Conservation (phyloP, 2,797 vertebrate genomes). For the Lates japonicus region DNA sequence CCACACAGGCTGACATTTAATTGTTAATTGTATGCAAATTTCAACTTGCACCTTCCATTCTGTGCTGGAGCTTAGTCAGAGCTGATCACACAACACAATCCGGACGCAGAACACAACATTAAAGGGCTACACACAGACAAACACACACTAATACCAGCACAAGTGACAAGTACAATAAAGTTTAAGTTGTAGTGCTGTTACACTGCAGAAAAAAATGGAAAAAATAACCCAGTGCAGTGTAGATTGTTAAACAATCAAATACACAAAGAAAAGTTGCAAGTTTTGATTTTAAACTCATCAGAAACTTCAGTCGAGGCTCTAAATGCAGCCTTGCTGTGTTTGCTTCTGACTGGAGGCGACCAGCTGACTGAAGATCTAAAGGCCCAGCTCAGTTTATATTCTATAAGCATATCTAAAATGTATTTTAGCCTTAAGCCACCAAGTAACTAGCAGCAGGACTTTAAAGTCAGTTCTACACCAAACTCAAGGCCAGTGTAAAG, state of each 20-base stretch:
- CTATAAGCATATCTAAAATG: slow-evolving; percentile 23
- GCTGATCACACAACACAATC: not conserved
- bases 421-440: slow-evolving; percentile 2
- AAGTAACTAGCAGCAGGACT: slow-evolving; percentile 1
- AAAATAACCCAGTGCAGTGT: not conserved
- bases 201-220: not conserved
- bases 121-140: not conserved
- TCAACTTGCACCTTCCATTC: not conserved
- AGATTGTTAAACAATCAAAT: not conserved
- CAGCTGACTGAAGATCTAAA: not conserved
- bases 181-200: not conserved
- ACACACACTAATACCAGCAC: too few relatives aligned
- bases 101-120: not conserved
- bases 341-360: slow-evolving; percentile 5
- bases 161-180: not conserved
- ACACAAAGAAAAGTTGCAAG: not conserved
- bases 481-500: not conserved
- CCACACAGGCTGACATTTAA: slow-evolving; percentile 31
- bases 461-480: not conserved
- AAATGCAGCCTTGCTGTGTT: not conserved
- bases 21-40: slow-evolving; percentile 56
- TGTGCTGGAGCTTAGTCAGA: slow-evolving; percentile 1
- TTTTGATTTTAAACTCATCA: not conserved
- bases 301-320: not conserved
- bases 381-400: not conserved